Percentiles rank a stretch among this genome's conserved stretches.
Evolutionary conservation across 2,113 vertebrate genomes (phyloP).

Genomic region (Scytalopus superciliaris): DNA sequence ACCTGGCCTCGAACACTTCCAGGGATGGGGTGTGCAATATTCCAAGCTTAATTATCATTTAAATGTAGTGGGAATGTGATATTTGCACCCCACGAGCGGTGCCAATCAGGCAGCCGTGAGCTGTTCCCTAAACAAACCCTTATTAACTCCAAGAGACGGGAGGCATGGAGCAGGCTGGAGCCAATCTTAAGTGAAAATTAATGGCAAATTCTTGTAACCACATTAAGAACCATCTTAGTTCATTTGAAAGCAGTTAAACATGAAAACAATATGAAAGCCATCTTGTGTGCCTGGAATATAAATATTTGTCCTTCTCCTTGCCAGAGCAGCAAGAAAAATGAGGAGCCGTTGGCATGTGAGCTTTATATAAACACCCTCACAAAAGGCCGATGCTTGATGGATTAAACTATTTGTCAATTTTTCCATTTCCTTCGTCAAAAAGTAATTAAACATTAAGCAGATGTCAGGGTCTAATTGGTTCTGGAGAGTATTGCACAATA

Average conservation of each 20-base stretch:
- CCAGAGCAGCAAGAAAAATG: slow-evolving; percentile 74
- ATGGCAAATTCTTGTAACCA: slow-evolving; percentile 72
- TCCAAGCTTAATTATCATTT: slow-evolving; percentile 8
- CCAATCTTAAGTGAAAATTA: slow-evolving; percentile 75
- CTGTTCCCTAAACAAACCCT: slow-evolving; percentile 31
- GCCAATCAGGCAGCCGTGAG: slow-evolving; percentile 35
- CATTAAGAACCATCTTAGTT: slow-evolving; percentile 69
- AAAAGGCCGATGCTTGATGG: slow-evolving; percentile 65
- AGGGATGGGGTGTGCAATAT: background rate
- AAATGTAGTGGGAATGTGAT: background rate
- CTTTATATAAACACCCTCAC: slow-evolving; percentile 78
- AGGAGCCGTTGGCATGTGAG: slow-evolving; percentile 75
- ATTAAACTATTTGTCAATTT: slow-evolving; percentile 76
- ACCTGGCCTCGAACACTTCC: background rate
- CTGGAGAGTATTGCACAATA: slow-evolving; percentile 14
- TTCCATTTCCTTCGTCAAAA: slow-evolving; percentile 76
- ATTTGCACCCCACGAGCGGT: background rate
- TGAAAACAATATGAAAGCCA: slow-evolving; percentile 68
- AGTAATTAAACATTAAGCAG: slow-evolving; percentile 70
- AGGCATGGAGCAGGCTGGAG: slow-evolving; percentile 57
- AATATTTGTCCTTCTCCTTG: slow-evolving; percentile 79
- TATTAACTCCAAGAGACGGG: slow-evolving; percentile 22
- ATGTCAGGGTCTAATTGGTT: slow-evolving; percentile 55
- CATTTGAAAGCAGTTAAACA: slow-evolving; percentile 67
- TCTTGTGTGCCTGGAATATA: slow-evolving; percentile 75